Conservation (phyloP, 2,888 invertebrate species). For the Myathropa florea region DNA sequence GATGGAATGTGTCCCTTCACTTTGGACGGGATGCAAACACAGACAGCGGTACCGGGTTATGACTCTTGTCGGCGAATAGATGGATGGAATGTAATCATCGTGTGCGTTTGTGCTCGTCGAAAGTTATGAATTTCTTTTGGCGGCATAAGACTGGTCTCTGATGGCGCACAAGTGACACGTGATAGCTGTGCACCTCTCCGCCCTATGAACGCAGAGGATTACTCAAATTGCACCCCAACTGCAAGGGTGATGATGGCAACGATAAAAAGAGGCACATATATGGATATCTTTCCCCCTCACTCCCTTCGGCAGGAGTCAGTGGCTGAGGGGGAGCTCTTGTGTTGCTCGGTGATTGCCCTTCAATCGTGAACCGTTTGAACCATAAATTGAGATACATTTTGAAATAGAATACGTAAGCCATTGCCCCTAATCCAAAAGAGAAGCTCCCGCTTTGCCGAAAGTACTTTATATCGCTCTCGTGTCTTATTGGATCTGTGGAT, state of each 20-base stretch:
- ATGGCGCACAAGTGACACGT: slow-evolving; percentile 40
- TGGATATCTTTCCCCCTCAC: neutral
- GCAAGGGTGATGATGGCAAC: neutral
- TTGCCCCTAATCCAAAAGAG: neutral
- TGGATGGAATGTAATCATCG: slow-evolving; percentile 68
- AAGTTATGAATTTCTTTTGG: slow-evolving; percentile 56
- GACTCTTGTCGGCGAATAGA: slow-evolving; percentile 28
- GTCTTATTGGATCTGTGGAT: neutral
- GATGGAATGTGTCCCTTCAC: slow-evolving; percentile 16
- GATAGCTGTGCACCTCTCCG: slow-evolving; percentile 2
- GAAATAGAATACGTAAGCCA: neutral
- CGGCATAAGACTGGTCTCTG: neutral
- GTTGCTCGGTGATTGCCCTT: neutral
- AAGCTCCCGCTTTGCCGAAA: neutral
- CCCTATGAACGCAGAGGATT: neutral
- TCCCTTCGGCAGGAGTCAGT: neutral
- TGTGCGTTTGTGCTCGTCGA: slow-evolving; percentile 46
- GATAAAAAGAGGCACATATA: too few species aligned
- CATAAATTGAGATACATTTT: neutral
- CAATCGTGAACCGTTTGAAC: neutral
- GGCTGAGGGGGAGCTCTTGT: neutral
- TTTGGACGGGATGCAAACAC: slow-evolving; percentile 27
- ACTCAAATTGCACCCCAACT: neutral
- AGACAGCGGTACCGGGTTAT: neutral
- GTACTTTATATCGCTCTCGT: neutral